Base-by-base conservation (phyloP, 1,140 invertebrate genomes). In the Macrosteles quadrilineatus region DNA sequence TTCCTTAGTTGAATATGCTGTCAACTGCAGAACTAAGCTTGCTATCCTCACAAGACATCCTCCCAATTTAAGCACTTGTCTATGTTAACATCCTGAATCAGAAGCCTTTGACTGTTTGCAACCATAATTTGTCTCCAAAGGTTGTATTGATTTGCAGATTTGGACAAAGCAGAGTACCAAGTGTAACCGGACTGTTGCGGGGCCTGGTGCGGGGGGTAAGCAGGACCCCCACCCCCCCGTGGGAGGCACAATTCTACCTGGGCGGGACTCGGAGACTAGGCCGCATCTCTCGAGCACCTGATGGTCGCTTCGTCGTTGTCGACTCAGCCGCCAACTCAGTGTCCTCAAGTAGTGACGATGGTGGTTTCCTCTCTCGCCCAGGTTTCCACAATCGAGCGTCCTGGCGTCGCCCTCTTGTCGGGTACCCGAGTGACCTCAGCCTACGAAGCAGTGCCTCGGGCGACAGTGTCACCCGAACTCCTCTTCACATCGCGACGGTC, bases 161-260 rank as follows among this genome's bases (percentile, higher is more conserved):
- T 91, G 90, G 91, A 89, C 88, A 92, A 91, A 88, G 91, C 91
- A 85, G 92, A 94, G 88, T 94, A 94, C 91, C 92, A 92, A 90
- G 92, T 93, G 64, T 73, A 45, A 74, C 31, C 29, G 63, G 53
- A 63, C 25, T 74, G 45, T 63, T 73, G 53, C 63, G 68, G 55
- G 67, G 67, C 31, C 50, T 72, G 21, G 36, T 31, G 47, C 57
- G 68, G 72, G 19, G 47, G 14, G 31, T 68, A 6, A 66, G 53
- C 29, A 6, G 68, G 75, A 19, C 47, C 3, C 65, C 75, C 59
- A 66, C 75, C 71, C 74, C 71, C 66, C 14, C 27, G 50, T 72
- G 80, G 79, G 73, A 81, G 74, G 71, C 77, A 75, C 45, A 76
- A 78, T 45, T 75, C 78, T 32, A 73, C 74, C 17, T 72, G 67